Evolutionary conservation across 2,113 vertebrate species (phyloP), one percentile per base, ranked within the genome.

Genomic region (Pseudois nayaur): DNA sequence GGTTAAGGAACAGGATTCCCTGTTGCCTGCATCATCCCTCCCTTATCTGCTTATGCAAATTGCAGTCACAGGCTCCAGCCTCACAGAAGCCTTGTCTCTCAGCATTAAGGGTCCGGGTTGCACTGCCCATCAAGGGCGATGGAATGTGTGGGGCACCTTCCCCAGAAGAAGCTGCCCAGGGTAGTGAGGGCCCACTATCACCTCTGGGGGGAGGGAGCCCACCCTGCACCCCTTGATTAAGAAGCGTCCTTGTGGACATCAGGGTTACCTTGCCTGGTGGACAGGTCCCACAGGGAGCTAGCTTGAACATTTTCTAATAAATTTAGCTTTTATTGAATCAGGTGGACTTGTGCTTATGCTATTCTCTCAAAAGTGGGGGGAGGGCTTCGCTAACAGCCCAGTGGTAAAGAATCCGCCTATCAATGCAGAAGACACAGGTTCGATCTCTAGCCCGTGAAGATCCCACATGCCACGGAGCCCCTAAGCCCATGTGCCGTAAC

Each of bases 161-260:
- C 92, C 29, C 0, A 12, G 79, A n/a, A 67, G 45, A 25, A 25
- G 1, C 54, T 9, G 1, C n/a, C 87, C 13, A 4, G 59, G 67
- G 78, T 12, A 0, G 17, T 6, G 36, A 23, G 11, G 62, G 54
- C 67, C 1, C 3, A 3, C 1, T 21, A 2, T 40, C 3, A 10
- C 52, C 3, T n/a, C 48, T 15, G 21, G 14, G 3, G n/a, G 8
- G 8, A 25, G 7, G 82, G 3, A 19, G 33, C 27, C 2, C 19
- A 21, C 33, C 40, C 23, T 43, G 71, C 12, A 4, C 25, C 52
- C 67, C 57, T 31, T 29, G 76, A 55, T 82, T 9, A 8, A 23
- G 79, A 40, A 17, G 59, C 33, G 2, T 62, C 62, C 40, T 87
- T 21, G 0, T 33, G 15, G 19, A n/a, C 8, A 8, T 16, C 48